These are phyloP conservation scores for Anguilla pacifica DNA, from an alignment of 2,797 vertebrate species.

Conservation along the genomic window DNA sequence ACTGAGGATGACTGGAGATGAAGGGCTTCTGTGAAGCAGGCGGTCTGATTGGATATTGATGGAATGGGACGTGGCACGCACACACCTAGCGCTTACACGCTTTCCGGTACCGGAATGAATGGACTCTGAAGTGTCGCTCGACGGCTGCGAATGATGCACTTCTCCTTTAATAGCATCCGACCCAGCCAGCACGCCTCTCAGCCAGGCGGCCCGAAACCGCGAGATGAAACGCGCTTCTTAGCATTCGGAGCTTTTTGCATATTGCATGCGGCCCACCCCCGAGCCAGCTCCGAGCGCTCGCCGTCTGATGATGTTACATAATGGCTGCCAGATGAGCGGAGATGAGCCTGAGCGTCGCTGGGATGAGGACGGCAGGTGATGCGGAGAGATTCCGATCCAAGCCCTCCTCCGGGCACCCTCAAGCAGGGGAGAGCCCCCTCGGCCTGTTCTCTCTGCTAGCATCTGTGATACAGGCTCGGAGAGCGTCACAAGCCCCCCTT, in stretches of 20 bases:
- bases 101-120: not conserved
- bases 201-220: not conserved
- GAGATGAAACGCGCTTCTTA: slow-evolving; percentile 53
- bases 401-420: not conserved
- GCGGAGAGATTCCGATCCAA: not conserved
- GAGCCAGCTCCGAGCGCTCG: slow-evolving; percentile 19
- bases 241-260: slow-evolving; percentile 64
- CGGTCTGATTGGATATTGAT: no score
- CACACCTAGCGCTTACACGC: not conserved
- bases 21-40: no score
- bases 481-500: not conserved
- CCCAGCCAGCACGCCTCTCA: not conserved
- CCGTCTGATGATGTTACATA: slow-evolving; percentile 24
- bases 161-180: not conserved
- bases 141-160: not conserved
- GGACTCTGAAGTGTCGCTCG: not conserved
- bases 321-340: not conserved
- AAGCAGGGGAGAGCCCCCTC: not conserved
- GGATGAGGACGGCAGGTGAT: not conserved
- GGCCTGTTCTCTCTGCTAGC: not conserved
- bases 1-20: no score
- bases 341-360: not conserved
- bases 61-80: no score
- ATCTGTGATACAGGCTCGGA: not conserved
- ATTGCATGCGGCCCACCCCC: slow-evolving; percentile 54